These are phyloP conservation scores for Phylloscopus trochilus DNA, from an alignment of 2,113 vertebrate genomes.

Conservation along the genomic window DNA sequence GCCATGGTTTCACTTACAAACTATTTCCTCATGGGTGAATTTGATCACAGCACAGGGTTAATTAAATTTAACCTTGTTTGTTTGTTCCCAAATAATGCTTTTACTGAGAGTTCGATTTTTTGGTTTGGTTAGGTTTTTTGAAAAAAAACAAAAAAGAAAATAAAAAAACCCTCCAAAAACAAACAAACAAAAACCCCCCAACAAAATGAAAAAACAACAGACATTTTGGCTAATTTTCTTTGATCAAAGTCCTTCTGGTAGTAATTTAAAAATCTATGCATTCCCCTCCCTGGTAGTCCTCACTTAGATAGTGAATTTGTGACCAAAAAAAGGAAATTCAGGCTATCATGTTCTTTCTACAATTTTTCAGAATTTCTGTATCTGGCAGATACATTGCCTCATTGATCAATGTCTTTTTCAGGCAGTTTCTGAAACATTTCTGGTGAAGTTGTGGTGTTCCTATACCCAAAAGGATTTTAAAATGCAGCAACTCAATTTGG, in stretches of 20 bases:
- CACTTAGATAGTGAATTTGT: not conserved
- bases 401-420: slow-evolving; percentile 16
- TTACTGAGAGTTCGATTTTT: not conserved
- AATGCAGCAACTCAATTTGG: not conserved
- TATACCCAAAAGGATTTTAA: not conserved
- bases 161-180: no score
- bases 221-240: not conserved
- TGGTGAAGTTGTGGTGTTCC: not conserved
- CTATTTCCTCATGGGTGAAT: not conserved
- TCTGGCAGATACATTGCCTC: not conserved
- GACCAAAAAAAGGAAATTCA: not conserved
- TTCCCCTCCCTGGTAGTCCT: not conserved
- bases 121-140: not conserved
- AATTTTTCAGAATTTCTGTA: not conserved
- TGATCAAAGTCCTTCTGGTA: not conserved
- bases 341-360: not conserved
- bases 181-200: no score
- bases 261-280: not conserved
- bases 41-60: not conserved
- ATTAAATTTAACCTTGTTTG: not conserved
- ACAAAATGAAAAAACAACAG: no score
- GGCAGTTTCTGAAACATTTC: slow-evolving; percentile 16
- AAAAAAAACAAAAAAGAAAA: not conserved
- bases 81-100: not conserved
- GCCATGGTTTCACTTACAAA: not conserved